Base-by-base conservation (phyloP, 2,888 invertebrate species). In the Pheosia gnoma region DNA sequence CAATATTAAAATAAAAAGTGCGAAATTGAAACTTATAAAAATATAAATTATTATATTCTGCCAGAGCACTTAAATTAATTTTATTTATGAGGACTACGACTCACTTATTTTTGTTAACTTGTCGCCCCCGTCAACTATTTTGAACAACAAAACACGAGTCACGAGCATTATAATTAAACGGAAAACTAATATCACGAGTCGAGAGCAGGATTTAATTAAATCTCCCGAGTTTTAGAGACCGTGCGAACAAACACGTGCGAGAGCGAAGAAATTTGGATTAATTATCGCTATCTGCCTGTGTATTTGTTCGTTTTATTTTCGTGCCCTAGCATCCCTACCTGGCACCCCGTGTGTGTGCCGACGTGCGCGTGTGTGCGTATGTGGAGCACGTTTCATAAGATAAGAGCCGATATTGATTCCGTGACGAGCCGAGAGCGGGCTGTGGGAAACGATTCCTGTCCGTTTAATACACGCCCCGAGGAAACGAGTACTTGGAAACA, bases 341-440 rank as follows among this genome's bases (percentile, higher is more conserved):
- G 74, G 64, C 67, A 63, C 70, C 70, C 67, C 74, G 82, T 77
- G 76, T 79, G 78, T 71, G 79, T 74, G 77, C 69, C 66, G 64
- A 67, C 67, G 58, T 70, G 75, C 62, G 67, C 59, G 66, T 65
- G 72, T 81, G 80, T 80, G 82, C 83, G 85, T 88, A 88, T 90
- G 86, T 89, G 83, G 85, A 88, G 88, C 91, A 90, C 90, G 91
- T 90, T 89, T 89, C 85, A 84, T 88, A 89, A 93, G 90, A 93
- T 93, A 93, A 92, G 91, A 93, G 91, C 86, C 87, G 88, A 90
- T 93, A 93, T 93, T 92, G 93, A 93, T 93, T 93, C 89, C 92
- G 92, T 93, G 91, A 91, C 91, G 91, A 88, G 87, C 81, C 81
- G 86, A 83, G 86, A 82, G 85, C 88, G 86, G 81, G 86, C 90